phyloP scores from a whole-genome alignment of 2,888 invertebrate genomes.

The Agelastica alni region DNA sequence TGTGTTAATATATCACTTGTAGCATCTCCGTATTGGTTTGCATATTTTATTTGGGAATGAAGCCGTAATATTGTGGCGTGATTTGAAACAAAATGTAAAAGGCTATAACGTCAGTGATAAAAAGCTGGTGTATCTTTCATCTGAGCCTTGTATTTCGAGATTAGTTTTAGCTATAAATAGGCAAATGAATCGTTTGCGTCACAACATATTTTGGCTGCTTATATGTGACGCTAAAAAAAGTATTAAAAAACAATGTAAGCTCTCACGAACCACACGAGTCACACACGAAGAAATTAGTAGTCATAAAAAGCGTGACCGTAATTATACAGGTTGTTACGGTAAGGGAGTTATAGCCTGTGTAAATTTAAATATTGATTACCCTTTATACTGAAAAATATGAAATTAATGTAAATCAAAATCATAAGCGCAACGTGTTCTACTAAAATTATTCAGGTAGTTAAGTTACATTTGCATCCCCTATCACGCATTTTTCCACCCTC shows the following conservation, averaged over 20 bases:
- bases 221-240: slow-evolving; percentile 7
- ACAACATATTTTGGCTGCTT: neutral
- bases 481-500: slow-evolving; percentile 51
- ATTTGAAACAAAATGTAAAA: too few species aligned
- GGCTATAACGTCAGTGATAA: too few species aligned
- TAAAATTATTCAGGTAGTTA: slow-evolving; percentile 58
- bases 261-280: slow-evolving; percentile 15
- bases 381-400: slow-evolving; percentile 56
- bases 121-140: too few species aligned
- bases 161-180: too few species aligned
- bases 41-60: too few species aligned
- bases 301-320: slow-evolving; percentile 38
- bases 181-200: neutral
- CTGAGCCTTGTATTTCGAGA: too few species aligned
- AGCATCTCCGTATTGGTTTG: too few species aligned
- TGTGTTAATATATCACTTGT: too few species aligned
- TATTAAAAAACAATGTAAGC: slow-evolving; percentile 7
- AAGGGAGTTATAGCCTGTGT: slow-evolving; percentile 28
- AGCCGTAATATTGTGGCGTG: too few species aligned
- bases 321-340: slow-evolving; percentile 33
- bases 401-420: slow-evolving; percentile 59
- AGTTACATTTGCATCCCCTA: slow-evolving; percentile 55
- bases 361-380: slow-evolving; percentile 53
- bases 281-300: slow-evolving; percentile 30
- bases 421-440: slow-evolving; percentile 57